Evolutionary conservation across 23 tunicate genomes (phyloP), one percentile per base, ranked within the genome.

Genomic region (Botrylloides violaceus): DNA sequence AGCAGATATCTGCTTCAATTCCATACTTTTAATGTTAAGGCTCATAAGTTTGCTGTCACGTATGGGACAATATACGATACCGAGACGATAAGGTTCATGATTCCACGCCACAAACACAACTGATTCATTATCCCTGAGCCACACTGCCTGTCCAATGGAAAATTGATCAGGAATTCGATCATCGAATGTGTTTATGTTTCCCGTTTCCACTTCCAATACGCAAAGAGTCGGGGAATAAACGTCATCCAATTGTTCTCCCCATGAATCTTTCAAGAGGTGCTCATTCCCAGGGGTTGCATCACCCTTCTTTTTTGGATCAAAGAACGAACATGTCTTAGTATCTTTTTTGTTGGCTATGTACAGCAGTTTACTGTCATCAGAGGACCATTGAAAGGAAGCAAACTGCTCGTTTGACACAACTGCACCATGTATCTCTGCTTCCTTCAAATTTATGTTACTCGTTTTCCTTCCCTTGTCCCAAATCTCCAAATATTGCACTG

Each of bases 181-280:
- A 12, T 48, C 29, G 3, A 82, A 72, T n/a, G 65, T 64, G 2
- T 73, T 65, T 12, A 90, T 63, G 3, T 34, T 58, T 49, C 39
- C 22, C 1, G 68, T 26, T 34, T 50, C 53, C 12, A 90, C 29
- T 62, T 90, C 97, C 78, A 61, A 79, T 33, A 83, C 39, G 48
- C 77, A 83, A 34, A 90, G 21, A 24, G 80, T 78, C 55, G 97
- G 90, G 23, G 61, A 47, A 27, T 66, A 48, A 7, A 73, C 38
- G 15, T 72, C 83, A 61, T 49, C 70, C 34, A 90, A 28, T 56
- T 90, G 97, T 47, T 90, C 97, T 4, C 97, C 97, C 97, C 97
- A 90, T 19, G 75, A 64, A 29, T 83, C 97, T 22, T 64, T 49
- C 63, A 53, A 70, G 19, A 83, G 19, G 59, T 34, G 76, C 58